Evolutionary conservation across 2,113 vertebrate species (phyloP), one percentile per base, ranked within the genome.

Genomic region (Notiomystis cincta): DNA sequence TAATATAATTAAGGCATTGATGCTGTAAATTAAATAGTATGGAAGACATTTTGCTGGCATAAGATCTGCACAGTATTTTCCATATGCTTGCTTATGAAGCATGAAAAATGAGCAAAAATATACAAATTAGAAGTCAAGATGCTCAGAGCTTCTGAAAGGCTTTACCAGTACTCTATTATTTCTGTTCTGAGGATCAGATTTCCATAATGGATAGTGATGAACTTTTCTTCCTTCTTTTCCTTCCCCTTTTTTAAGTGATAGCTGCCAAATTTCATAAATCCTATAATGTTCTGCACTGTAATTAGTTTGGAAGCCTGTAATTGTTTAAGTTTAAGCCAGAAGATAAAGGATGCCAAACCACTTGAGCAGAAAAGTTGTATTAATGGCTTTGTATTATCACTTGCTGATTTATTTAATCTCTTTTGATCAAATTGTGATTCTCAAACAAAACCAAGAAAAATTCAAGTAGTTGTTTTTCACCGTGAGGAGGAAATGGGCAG

Each of bases 401-500:
- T 98, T 96, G 85, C 67, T 98, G 87, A 95, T 97, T 98, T 98
- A 97, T 98, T 97, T 96, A 94, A 98, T 98, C 90, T 97, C 82
- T 96, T 96, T 98, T 62, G 25, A 98, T 97, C 92, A 97, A 98
- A 97, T 96, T 65, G 92, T 78, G 88, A 95, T 72, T 96, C 85
- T 97, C 87, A 94, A 95, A 94, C n/a, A 90, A 93, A 96, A 80
- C 11, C 53, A 85, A 77, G 87, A 94, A 95, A 95, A 91, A 85
- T 21, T 50, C 72, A 13, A 90, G 82, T 13, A 2, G 66, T 56
- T 87, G 87, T 95, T 92, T 97, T 95, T 95, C 76, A 78, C 86
- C 83, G 72, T 3, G 33, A 83, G 85, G 79, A 96, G 70, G 67
- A 95, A 90, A 95, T 73, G 72, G 67, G 73, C 90, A 97, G 94